phyloP scores from a whole-genome alignment of 2,797 vertebrate genomes.

The Anas bahamensis region DNA sequence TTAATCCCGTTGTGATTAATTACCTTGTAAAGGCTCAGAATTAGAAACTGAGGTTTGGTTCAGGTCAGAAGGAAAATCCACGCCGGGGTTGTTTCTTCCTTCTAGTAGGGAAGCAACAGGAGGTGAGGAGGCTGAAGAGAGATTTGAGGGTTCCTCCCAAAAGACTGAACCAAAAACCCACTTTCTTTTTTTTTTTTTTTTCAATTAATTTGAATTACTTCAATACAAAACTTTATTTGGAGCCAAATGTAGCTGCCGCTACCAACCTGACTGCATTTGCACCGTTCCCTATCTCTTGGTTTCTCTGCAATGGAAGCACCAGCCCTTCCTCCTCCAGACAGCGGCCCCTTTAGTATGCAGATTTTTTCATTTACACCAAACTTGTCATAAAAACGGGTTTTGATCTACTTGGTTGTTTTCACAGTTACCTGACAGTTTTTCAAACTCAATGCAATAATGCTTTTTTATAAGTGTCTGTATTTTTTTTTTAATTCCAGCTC shows the following conservation, averaged over 20 bases:
- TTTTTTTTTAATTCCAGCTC: neutral
- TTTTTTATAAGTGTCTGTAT: neutral
- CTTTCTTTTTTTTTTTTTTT: neutral
- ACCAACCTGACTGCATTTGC: neutral
- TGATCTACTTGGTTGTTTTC: neutral
- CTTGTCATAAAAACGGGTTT: neutral
- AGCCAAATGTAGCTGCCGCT: neutral
- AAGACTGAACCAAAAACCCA: neutral
- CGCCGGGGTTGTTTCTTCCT: accelerated
- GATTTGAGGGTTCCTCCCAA: neutral
- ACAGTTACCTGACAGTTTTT: neutral
- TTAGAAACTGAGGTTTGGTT: neutral
- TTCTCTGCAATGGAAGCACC: neutral
- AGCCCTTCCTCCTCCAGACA: neutral
- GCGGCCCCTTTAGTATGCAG: neutral
- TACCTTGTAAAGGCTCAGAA: neutral
- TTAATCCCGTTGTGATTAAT: neutral
- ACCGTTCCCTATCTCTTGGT: neutral
- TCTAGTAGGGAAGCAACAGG: neutral
- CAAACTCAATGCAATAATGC: neutral
- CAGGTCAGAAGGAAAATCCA: neutral
- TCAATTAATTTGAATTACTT: neutral
- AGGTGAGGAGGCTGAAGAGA: neutral
- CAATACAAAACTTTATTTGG: neutral
- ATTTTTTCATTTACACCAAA: neutral